These are phyloP conservation scores for Lottia gigantea DNA, from an alignment of 2,888 invertebrate species.

Conservation along the genomic window DNA sequence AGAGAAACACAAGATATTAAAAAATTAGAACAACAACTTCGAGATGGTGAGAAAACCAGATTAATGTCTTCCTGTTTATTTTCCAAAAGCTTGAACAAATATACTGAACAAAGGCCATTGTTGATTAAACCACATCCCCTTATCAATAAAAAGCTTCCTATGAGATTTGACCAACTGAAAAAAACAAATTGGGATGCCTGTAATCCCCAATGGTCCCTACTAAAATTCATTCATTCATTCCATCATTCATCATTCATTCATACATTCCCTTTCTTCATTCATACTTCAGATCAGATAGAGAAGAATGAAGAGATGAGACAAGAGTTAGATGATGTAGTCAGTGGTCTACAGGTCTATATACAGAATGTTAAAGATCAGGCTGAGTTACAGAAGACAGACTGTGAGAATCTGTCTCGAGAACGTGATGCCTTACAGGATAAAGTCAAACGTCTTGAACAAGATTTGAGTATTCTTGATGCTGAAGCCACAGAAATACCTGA, in stretches of 20 bases:
- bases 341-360: constrained; percentile 60
- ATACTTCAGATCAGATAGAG: constrained; percentile 47
- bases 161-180: too few relatives aligned
- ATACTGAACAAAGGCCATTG: too few relatives aligned
- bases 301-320: constrained; percentile 53
- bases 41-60: constrained; percentile 46
- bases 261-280: not conserved
- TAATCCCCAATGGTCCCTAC: too few relatives aligned
- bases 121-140: too few relatives aligned
- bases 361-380: constrained; percentile 58
- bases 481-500: too few relatives aligned
- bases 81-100: too few relatives aligned
- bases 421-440: constrained; percentile 50
- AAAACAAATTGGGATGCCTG: too few relatives aligned
- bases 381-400: constrained; percentile 52
- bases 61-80: not conserved
- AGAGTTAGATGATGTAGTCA: constrained; percentile 62
- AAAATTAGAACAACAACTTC: constrained; percentile 57
- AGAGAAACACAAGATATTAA: constrained; percentile 61
- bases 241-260: too few relatives aligned
- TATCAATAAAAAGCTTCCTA: too few relatives aligned
- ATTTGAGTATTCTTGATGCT: constrained; percentile 37
- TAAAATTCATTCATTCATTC: too few relatives aligned
- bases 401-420: constrained; percentile 52
- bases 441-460: constrained; percentile 50